Base-by-base conservation (phyloP, 2,888 invertebrate species). In the Blomia tropicalis region DNA sequence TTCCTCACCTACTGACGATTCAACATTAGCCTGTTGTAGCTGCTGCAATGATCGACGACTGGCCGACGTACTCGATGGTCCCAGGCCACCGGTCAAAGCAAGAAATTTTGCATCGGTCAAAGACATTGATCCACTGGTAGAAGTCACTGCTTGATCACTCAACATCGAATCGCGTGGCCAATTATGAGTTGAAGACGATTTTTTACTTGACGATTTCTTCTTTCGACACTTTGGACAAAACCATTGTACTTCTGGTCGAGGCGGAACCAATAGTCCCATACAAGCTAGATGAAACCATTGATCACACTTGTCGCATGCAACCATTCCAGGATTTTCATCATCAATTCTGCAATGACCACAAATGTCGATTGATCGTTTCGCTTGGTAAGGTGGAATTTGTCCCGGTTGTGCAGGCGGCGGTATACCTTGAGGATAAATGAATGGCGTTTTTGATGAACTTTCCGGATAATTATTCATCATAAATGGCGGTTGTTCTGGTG, bases 221-320 rank as follows among this genome's bases (percentile, higher is more conserved):
- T 58, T 51, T 43, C 25, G 32, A 72, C 92, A 92, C 43, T 84
- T 80, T 65, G 84, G 81, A 73, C 93, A 93, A 75, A 85, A 93
- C 93, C 93, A 93, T 72, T 87, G 83, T 71, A 87, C 88, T 23
- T 84, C 84, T 66, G 85, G 85, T 22, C 73, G 74, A 0, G 78
- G 78, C 30, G 74, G 75, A 60, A 72, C 71, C 2, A 69, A 71
- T 32, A 78, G 77, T 19, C 74, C 74, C 23, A 78, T 75, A 70
- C 78, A 78, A 17, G 72, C 71, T 76, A 75, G 75, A 66, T 75
- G 75, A 67, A 74, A 77, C 93, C 93, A 95, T 41, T 63, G 23
- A 74, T 93, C 92, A 75, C 93, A 95, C 43, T 84, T 85, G 74
- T 95, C 93, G 75, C 95, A 64, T n/a, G 91, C 93, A 71, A 95